phyloP scores from a whole-genome alignment of 2,797 vertebrate genomes.

The Scomberomorus guttatus region DNA sequence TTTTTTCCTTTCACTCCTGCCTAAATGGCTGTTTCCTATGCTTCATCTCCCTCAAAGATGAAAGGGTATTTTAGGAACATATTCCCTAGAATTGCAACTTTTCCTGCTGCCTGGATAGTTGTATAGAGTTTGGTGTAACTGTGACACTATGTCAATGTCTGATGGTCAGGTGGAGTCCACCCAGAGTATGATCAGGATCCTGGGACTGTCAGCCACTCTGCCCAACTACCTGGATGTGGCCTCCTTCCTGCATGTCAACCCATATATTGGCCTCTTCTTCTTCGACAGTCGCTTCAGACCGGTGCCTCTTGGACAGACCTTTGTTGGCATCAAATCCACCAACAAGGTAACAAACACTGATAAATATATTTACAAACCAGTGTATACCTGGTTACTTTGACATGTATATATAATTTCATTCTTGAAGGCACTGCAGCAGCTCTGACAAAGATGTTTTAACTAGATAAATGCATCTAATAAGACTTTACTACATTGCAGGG shows the following conservation, averaged over 20 bases:
- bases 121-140: not conserved
- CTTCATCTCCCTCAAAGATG: too few species aligned
- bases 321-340: constrained; percentile 94
- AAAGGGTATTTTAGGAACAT: not conserved
- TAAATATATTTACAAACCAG: not conserved
- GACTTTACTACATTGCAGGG: not conserved
- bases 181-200: constrained; percentile 98
- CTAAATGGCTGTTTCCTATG: not conserved
- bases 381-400: not conserved
- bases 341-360: constrained; percentile 88
- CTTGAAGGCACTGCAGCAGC: not conserved
- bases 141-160: constrained; percentile 20
- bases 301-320: constrained; percentile 95
- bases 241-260: constrained; percentile 96
- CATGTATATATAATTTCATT: not conserved
- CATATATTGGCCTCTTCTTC: constrained; percentile 96
- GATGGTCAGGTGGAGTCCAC: constrained; percentile 94
- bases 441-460: not conserved
- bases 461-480: not conserved
- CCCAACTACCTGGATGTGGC: constrained; percentile 98
- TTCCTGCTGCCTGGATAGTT: not conserved
- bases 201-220: constrained; percentile 97
- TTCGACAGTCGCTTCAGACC: constrained; percentile 97
- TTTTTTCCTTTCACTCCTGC: not conserved
- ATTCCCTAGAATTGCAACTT: not conserved